Evolutionary conservation across 2,797 vertebrate species (phyloP).

Genomic region (Varecia variegata): DNA sequence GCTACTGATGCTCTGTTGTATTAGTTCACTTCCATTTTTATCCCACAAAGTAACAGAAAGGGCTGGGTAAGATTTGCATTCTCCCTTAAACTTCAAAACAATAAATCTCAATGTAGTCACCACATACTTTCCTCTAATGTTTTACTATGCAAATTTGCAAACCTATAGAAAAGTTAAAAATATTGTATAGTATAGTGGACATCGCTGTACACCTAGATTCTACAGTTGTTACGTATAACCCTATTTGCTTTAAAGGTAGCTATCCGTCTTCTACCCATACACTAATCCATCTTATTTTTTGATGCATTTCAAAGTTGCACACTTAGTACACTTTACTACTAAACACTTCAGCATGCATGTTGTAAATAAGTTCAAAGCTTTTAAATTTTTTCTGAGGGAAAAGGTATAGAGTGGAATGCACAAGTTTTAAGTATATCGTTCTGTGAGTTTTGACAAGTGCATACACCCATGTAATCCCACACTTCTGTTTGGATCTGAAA

Average conservation of each 20-base stretch:
- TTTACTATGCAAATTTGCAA: not conserved
- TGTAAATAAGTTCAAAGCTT: not conserved
- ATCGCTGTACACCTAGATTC: no score
- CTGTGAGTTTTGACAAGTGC: not conserved
- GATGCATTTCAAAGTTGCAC: not conserved
- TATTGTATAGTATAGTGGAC: accelerated
- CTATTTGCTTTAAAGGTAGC: not conserved
- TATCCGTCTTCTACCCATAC: not conserved
- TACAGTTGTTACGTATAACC: not conserved
- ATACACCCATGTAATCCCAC: no score
- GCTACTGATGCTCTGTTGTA: not conserved
- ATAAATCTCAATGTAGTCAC: not conserved
- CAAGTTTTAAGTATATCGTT: not conserved
- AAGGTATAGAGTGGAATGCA: not conserved
- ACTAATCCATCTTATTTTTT: not conserved
- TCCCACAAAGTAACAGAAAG: not conserved
- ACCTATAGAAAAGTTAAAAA: not conserved
- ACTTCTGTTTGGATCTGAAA: not conserved
- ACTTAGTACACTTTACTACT: not conserved
- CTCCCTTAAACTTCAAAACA: not conserved
- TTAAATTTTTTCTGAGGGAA: not conserved
- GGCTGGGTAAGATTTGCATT: not conserved
- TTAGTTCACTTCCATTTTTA: not conserved
- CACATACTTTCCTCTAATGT: not conserved
- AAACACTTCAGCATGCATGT: not conserved